Evolutionary conservation across 1,140 invertebrate genomes (phyloP), one percentile per base, ranked within the genome.

Genomic region (Gerris buenoi): DNA sequence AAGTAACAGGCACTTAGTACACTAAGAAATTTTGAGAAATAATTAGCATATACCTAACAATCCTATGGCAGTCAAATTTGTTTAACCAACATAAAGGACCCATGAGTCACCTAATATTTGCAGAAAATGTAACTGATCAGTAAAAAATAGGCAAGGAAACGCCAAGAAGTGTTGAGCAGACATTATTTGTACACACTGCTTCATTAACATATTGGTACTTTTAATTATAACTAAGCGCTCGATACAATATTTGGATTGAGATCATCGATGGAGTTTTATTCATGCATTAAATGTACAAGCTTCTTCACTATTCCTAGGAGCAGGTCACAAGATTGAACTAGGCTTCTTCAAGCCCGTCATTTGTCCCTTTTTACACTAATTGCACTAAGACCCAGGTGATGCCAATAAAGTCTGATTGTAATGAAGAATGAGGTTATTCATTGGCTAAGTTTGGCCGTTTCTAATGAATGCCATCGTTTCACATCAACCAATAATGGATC

Each of bases 391-490:
- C n/a, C n/a, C n/a, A n/a, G n/a, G n/a, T n/a, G n/a, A n/a, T n/a
- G n/a, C n/a, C n/a, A n/a, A n/a, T n/a, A n/a, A n/a, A n/a, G n/a
- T n/a, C n/a, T n/a, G n/a, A n/a, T n/a, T n/a, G n/a, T n/a, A n/a
- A n/a, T n/a, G n/a, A n/a, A 46, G 33, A 46, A 46, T 18, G 18
- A 18, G 18, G 18, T 46, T 46, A 5, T 46, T 46, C 18, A 46
- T 46, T 46, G 33, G 18, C 33, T 46, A 18, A 46, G 33, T 18
- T 46, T 46, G 18, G 33, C 71, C 25, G 73, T 72, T 79, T 90
- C 88, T 25, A 90, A 77, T n/a, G 88, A 90, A 70, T 83, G 84
- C 85, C 88, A 90, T 71, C 86, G 81, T 76, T 88, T 88, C 25
- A 82, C 76, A 73, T 82, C 77, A 69, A 84, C 76, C 77, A 72